These are phyloP conservation scores for Chymomyza caudatula DNA, from an alignment of 2,888 invertebrate species.

Conservation along the genomic window DNA sequence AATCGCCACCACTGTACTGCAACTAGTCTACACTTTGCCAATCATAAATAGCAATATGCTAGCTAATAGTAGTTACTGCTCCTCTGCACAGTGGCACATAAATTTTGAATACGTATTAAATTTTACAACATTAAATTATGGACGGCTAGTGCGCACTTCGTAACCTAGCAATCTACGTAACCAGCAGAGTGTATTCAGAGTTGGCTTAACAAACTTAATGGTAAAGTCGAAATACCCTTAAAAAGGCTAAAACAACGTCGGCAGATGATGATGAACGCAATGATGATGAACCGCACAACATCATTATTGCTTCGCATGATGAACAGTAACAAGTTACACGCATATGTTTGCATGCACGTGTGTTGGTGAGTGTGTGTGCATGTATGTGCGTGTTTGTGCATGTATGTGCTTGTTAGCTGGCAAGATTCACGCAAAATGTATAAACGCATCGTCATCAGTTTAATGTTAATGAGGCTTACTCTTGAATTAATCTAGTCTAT, in stretches of 20 bases:
- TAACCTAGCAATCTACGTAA: no score
- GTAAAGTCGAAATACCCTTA: not conserved
- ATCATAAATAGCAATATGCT: no score
- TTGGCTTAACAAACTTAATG: not conserved
- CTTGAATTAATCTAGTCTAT: slow-evolving; percentile 43
- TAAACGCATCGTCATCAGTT: slow-evolving; percentile 8
- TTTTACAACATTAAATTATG: no score
- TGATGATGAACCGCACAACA: no score
- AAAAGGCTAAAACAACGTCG: not conserved
- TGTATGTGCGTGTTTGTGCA: not conserved
- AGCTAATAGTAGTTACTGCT: no score
- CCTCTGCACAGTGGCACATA: no score
- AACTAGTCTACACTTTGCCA: no score
- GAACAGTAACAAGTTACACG: slow-evolving; percentile 1
- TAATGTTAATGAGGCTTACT: slow-evolving; percentile 54
- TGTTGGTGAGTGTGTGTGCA: not conserved
- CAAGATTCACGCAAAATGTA: not conserved
- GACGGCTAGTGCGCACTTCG: no score
- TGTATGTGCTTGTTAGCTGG: not conserved
- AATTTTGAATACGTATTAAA: no score
- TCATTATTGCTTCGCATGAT: not conserved
- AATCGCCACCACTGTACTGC: no score
- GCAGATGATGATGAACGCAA: no score
- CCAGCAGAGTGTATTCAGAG: no score
- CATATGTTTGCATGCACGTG: not conserved